Base-by-base conservation (phyloP, 2,113 vertebrate species). In the Condylura cristata region DNA sequence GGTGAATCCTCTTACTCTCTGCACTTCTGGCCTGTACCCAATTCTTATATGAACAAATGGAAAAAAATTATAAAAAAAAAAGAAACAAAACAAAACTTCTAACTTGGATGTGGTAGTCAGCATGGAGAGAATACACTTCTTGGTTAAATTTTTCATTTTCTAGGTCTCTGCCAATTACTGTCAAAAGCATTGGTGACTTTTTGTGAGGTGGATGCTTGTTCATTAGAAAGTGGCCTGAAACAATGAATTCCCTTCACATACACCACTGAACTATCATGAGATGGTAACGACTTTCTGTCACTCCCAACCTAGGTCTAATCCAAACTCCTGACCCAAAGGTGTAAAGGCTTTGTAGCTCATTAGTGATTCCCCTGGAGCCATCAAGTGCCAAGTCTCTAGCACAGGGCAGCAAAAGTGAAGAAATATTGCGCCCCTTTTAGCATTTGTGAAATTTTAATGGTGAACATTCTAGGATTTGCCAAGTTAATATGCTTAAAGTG, bases 261-360 rank as follows among this genome's bases (percentile, higher is more conserved):
- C 80, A 95, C 96, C 91, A 95, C 12, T 86, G 97, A 96, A 89
- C 96, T 80, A 94, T 95, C 96, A 86, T 89, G 89, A 94, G 87
- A 95, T 92, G 60, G 80, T 97, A 96, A 97, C 0, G 89, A 96
- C 93, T 97, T 97, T 93, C 96, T 96, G 96, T 97, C 96, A 94
- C 39, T 95, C 51, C 61, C 79, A 95, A 72, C 91, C 65, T 68
- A 89, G 80, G 95, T 95, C 79, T 93, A 83, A 87, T 94, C 91
- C 91, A 87, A 94, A 95, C 83, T 96, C 53, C 91, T 86, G 92
- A 96, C 96, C 96, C 80, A 74, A 65, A 94, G 91, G 93, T 93
- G 72, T 76, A 94, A 92, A 95, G 91, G 71, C 79, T 96, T 94
- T 97, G 86, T 93, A 94, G 80, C 96, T 97, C 95, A 95, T 97